These are phyloP conservation scores for Philopedon plagiatum DNA, from an alignment of 2,888 invertebrate genomes.

Conservation along the genomic window DNA sequence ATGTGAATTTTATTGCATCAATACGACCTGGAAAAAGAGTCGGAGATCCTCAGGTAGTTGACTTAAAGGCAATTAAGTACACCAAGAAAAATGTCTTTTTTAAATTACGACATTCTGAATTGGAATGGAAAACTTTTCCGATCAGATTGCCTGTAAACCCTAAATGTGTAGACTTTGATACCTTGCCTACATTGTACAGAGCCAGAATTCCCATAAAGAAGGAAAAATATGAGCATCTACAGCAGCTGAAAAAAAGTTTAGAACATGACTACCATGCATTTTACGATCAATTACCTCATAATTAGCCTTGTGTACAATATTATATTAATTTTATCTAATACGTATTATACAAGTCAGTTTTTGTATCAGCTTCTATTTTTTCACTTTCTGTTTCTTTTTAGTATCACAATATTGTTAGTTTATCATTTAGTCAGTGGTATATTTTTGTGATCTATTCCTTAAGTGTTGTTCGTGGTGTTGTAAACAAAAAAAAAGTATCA, in stretches of 20 bases:
- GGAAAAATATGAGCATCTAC: constrained; percentile 45
- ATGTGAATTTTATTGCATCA: constrained; percentile 33
- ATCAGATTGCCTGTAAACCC: constrained; percentile 42
- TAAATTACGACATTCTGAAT: constrained; percentile 43
- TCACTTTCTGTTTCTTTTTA: neutral
- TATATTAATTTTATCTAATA: constrained; percentile 26
- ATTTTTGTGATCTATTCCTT: neutral
- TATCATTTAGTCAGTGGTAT: neutral
- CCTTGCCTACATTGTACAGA: constrained; percentile 45
- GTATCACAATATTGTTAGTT: neutral
- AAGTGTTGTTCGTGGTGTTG: constrained; percentile 5
- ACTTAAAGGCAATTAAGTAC: constrained; percentile 42
- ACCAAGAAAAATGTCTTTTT: constrained; percentile 30
- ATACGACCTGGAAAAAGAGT: constrained; percentile 44
- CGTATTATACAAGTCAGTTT: constrained; percentile 26
- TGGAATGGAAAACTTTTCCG: constrained; percentile 41
- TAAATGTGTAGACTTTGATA: constrained; percentile 46
- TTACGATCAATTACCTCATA: constrained; percentile 33
- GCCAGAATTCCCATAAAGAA: constrained; percentile 50
- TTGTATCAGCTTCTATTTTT: neutral
- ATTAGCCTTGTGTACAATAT: constrained; percentile 30
- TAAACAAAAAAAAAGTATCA: neutral
- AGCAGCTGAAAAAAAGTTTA: constrained; percentile 44
- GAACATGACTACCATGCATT: constrained; percentile 45
- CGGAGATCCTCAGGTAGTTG: constrained; percentile 42